Evolutionary conservation across 2,797 vertebrate genomes (phyloP).

Genomic region (Lophius americanus): DNA sequence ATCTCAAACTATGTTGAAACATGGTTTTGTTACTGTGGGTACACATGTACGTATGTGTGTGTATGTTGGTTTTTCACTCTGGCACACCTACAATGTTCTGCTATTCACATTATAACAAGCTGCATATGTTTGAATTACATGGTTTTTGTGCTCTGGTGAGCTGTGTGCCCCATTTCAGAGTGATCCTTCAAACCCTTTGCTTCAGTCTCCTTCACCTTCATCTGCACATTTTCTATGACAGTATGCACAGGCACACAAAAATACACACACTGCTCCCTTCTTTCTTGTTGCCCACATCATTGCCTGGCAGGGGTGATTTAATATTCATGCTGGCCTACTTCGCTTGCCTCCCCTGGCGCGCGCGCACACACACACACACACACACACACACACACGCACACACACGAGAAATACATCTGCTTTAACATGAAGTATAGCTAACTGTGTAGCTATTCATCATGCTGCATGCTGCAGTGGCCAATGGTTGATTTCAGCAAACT

Average conservation of each 20-base stretch:
- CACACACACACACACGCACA: slow-evolving; percentile 27
- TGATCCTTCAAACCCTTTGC: slow-evolving; percentile 45
- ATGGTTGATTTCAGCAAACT: slow-evolving; percentile 64
- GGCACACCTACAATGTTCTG: slow-evolving; percentile 38
- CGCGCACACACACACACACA: slow-evolving; percentile 29
- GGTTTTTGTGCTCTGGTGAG: slow-evolving; percentile 32
- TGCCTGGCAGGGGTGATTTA: slow-evolving; percentile 81
- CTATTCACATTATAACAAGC: slow-evolving; percentile 59
- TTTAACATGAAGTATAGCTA: slow-evolving; percentile 71
- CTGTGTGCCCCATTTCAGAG: slow-evolving; percentile 31
- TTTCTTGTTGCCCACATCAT: slow-evolving; percentile 76
- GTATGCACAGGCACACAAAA: slow-evolving; percentile 12
- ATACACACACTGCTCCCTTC: slow-evolving; percentile 46
- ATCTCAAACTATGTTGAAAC: slow-evolving; percentile 38
- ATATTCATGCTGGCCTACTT: slow-evolving; percentile 87
- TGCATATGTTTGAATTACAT: slow-evolving; percentile 64
- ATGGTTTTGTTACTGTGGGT: slow-evolving; percentile 12
- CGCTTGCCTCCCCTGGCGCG: slow-evolving; percentile 62
- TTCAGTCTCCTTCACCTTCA: slow-evolving; percentile 59
- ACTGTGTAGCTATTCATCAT: slow-evolving; percentile 76
- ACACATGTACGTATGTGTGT: slow-evolving; percentile 3
- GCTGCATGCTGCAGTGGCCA: slow-evolving; percentile 68
- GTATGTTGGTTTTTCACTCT: slow-evolving; percentile 25
- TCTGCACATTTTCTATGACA: slow-evolving; percentile 46
- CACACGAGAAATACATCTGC: slow-evolving; percentile 50